phyloP scores from a whole-genome alignment of 2,113 vertebrate species.

The Triplophysa siluroides region DNA sequence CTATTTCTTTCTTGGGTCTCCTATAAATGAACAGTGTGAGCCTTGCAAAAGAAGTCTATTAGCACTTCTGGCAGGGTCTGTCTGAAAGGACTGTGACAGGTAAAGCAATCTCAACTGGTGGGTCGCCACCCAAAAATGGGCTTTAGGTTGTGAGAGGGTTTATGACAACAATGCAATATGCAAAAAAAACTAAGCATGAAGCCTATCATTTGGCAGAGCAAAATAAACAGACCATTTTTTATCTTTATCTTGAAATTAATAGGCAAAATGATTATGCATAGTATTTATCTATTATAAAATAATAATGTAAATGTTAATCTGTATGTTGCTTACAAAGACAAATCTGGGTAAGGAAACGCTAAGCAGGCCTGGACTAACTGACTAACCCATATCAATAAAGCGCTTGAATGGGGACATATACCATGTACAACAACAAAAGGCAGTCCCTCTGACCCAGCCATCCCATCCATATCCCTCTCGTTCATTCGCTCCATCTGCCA shows the following conservation, averaged over 20 bases:
- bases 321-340: neutral
- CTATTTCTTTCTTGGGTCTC: constrained; percentile 6
- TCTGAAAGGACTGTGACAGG: constrained; percentile 1
- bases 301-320: no score
- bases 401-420: neutral
- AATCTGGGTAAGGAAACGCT: neutral
- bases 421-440: constrained; percentile 27
- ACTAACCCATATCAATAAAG: neutral
- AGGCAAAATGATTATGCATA: no score
- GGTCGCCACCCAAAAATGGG: no score
- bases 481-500: constrained; percentile 62
- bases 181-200: no score
- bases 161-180: no score
- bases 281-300: no score
- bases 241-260: no score
- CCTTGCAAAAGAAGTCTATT: neutral
- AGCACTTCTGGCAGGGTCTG: neutral
- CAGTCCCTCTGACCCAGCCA: neutral
- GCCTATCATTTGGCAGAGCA: no score
- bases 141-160: no score
- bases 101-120: no score
- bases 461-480: constrained; percentile 1
- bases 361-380: neutral
- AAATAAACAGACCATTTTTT: no score
- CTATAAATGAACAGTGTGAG: constrained; percentile 15